phyloP scores from a whole-genome alignment of 2,797 vertebrate genomes.

The Scyliorhinus canicula region DNA sequence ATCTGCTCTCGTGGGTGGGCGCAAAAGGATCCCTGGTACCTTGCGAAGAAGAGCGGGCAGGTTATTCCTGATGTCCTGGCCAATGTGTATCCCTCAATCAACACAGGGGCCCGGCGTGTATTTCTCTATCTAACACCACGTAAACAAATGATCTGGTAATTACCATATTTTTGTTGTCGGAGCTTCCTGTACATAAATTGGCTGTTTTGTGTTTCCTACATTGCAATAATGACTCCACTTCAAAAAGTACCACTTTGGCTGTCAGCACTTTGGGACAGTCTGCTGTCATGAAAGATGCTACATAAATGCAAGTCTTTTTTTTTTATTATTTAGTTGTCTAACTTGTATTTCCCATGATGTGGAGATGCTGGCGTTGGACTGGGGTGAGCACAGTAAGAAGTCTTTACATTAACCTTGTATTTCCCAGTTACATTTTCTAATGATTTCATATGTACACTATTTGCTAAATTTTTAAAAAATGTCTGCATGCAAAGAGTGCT shows the following conservation, averaged over 20 bases:
- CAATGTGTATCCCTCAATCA: not conserved
- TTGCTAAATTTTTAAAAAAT: not conserved
- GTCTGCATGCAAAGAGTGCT: not conserved
- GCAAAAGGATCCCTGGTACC: not conserved
- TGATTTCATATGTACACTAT: not conserved
- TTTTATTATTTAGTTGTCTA: not conserved
- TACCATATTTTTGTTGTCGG: not conserved
- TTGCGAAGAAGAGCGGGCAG: not conserved
- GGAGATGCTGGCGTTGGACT: too few species aligned
- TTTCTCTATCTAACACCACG: too few species aligned
- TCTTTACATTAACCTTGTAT: too few species aligned
- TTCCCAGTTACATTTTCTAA: not conserved
- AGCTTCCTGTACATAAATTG: not conserved
- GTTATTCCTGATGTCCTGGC: not conserved
- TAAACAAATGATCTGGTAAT: not conserved
- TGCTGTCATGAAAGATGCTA: not conserved
- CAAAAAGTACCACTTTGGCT: not conserved
- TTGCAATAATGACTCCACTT: not conserved
- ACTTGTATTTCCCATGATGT: too few species aligned
- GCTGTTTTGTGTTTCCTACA: not conserved
- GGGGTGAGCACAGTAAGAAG: too few species aligned
- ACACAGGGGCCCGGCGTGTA: too few species aligned
- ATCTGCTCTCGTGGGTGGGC: too few species aligned
- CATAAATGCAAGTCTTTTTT: not conserved
- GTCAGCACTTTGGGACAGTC: not conserved